A percentile compares a stretch with the other conserved stretches of the same genome.
These are phyloP conservation scores for Papilio elwesi DNA, from an alignment of 2,888 invertebrate species.

Conservation along the genomic window DNA sequence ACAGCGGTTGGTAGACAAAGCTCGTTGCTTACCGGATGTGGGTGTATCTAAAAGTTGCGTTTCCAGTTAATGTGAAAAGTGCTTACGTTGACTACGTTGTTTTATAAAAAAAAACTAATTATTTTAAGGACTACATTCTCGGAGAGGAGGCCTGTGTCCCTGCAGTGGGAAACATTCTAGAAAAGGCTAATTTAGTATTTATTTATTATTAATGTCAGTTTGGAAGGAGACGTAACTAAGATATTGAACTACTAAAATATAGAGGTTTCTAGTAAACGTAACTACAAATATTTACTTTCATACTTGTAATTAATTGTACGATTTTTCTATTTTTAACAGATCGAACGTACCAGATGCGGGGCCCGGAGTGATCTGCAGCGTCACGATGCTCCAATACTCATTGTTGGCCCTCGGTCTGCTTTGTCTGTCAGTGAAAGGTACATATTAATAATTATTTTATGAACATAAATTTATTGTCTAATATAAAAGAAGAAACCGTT, in stretches of 20 bases:
- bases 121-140: conserved; percentile 42
- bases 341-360: conserved; percentile 58
- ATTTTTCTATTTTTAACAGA: conserved; percentile 63
- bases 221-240: too few species aligned
- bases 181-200: too few species aligned
- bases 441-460: background rate
- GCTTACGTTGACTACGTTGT: conserved; percentile 35
- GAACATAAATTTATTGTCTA: too few species aligned
- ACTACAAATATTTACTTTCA: too few species aligned
- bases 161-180: too few species aligned
- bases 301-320: too few species aligned
- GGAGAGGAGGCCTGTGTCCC: too few species aligned
- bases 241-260: too few species aligned
- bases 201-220: too few species aligned
- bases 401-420: conserved; percentile 69
- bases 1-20: conserved; percentile 60
- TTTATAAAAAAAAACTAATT: conserved; percentile 19
- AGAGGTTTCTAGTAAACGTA: too few species aligned
- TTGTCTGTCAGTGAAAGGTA: conserved; percentile 77
- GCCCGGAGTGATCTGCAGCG: conserved; percentile 56
- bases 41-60: conserved; percentile 47
- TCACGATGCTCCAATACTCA: conserved; percentile 78
- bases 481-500: too few species aligned
- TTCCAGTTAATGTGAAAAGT: conserved; percentile 40
- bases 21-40: conserved; percentile 61